Evolutionary conservation across 2,797 vertebrate species (phyloP).

Genomic region (Pantherophis vulpinus): DNA sequence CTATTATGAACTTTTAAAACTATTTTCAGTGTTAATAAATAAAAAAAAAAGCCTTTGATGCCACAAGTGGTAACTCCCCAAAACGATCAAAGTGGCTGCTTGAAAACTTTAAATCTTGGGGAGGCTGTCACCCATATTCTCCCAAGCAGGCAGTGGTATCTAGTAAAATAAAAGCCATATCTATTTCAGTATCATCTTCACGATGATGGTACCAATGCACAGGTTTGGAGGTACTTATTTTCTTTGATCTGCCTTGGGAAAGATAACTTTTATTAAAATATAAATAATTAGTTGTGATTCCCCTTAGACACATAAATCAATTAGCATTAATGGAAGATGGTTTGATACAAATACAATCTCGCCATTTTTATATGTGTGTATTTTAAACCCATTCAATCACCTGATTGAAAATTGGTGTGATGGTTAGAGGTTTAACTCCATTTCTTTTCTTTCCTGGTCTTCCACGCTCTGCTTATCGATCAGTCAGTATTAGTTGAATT

Average conservation of each 20-base stretch:
- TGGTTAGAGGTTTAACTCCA: not conserved
- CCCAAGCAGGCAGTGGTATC: not conserved
- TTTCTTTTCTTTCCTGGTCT: not conserved
- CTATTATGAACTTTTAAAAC: not conserved
- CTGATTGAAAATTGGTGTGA: not conserved
- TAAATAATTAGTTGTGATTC: not conserved
- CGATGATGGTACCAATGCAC: not conserved
- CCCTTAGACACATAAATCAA: not conserved
- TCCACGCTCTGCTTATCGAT: not conserved
- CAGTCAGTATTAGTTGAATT: not conserved
- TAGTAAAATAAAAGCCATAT: not conserved
- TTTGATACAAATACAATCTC: not conserved
- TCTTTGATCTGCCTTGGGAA: not conserved
- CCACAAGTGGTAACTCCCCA: not conserved
- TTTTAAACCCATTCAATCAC: not conserved
- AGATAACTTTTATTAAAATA: not conserved
- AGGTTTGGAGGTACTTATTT: not conserved
- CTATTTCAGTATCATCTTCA: not conserved
- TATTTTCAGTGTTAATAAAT: not conserved
- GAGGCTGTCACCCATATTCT: not conserved
- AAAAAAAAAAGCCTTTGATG: not conserved
- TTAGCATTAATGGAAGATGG: not conserved
- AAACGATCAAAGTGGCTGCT: not conserved
- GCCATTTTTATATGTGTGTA: not conserved
- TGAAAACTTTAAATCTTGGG: not conserved